A percentile compares a stretch with the other conserved stretches of the same genome.
Conservation (phyloP, 2,888 invertebrate genomes). For the Blera fallax region DNA sequence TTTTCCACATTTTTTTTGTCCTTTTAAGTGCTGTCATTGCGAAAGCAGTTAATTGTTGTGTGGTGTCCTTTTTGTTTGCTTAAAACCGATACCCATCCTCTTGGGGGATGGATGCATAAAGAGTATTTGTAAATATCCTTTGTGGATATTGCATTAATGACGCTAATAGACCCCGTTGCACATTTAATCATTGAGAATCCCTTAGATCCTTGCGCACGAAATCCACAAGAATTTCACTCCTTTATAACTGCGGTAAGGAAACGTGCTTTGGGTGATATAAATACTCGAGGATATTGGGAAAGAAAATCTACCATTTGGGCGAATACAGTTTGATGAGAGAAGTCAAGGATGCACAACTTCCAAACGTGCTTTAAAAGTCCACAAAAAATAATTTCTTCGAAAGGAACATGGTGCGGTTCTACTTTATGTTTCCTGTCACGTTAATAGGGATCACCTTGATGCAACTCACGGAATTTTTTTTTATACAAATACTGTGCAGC, state of each 20-base stretch:
- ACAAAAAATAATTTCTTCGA: not conserved
- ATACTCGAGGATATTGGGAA: not conserved
- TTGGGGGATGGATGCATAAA: not conserved
- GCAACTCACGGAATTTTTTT: not conserved
- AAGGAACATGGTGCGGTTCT: not conserved
- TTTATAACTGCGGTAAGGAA: not conserved
- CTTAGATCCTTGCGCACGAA: not conserved
- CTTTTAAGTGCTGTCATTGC: not conserved
- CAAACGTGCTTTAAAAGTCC: not conserved
- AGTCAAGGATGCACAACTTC: not conserved
- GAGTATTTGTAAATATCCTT: not conserved
- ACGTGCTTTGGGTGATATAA: not conserved
- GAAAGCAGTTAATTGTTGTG: slow-evolving; percentile 13
- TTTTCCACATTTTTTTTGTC: not conserved
- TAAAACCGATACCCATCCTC: not conserved
- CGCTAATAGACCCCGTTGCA: slow-evolving; percentile 11
- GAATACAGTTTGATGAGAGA: not conserved
- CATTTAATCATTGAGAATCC: slow-evolving; percentile 5
- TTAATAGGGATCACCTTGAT: slow-evolving; percentile 22
- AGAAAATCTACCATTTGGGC: not conserved
- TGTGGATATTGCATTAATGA: slow-evolving; percentile 4
- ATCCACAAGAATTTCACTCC: not conserved
- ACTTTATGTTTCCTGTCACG: not conserved
- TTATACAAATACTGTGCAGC: not conserved
- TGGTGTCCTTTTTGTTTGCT: slow-evolving; percentile 7